Conservation (phyloP, 2,888 invertebrate species). For the Barypeithes pellucidus region DNA sequence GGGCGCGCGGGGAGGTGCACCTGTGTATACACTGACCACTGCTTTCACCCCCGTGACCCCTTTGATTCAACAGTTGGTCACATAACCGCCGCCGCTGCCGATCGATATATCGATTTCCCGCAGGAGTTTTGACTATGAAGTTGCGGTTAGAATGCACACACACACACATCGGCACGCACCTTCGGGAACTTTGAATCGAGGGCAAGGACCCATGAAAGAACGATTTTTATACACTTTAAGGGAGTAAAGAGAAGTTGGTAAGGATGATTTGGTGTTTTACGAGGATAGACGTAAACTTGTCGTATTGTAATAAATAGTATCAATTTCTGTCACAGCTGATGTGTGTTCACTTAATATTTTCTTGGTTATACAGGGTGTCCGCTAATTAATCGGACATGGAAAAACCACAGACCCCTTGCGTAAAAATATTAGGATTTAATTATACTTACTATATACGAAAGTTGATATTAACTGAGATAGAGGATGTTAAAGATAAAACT, state of each 20-base stretch:
- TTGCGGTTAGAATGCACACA: constrained; percentile 17
- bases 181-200: constrained; percentile 9
- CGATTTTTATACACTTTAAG: constrained; percentile 1
- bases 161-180: constrained; percentile 24
- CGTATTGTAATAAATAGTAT: too few species aligned
- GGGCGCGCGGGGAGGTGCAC: constrained; percentile 39
- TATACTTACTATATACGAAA: too few species aligned
- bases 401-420: too few species aligned
- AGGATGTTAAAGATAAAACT: too few species aligned
- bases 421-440: too few species aligned
- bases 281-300: too few species aligned
- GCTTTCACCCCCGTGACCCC: constrained; percentile 29
- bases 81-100: constrained; percentile 21
- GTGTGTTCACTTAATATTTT: too few species aligned
- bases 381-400: too few species aligned
- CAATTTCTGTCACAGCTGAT: too few species aligned
- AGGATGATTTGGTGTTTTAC: too few species aligned
- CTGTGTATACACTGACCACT: constrained; percentile 36
- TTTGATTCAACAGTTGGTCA: constrained; percentile 51
- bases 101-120: constrained; percentile 50
- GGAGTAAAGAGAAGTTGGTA: background rate
- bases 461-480: too few species aligned
- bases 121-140: constrained; percentile 37
- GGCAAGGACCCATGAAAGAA: constrained; percentile 15
- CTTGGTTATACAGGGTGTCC: too few species aligned